phyloP scores from a whole-genome alignment of 2,797 vertebrate genomes.

The Natrix natrix region DNA sequence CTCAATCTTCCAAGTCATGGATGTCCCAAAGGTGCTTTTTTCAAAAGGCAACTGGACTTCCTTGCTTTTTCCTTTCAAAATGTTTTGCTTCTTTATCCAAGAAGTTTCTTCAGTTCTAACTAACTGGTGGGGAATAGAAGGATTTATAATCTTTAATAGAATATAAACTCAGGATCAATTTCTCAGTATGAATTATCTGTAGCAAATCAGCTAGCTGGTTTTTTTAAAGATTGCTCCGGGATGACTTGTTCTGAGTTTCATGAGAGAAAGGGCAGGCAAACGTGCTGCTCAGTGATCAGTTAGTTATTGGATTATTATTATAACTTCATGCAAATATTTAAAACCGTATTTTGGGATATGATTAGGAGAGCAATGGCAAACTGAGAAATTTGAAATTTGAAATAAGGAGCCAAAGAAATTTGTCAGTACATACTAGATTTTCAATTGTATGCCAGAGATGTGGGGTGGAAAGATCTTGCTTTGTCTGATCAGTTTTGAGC shows the following conservation, averaged over 20 bases:
- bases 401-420: neutral
- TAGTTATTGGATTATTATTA: neutral
- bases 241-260: neutral
- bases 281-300: neutral
- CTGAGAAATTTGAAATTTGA: neutral
- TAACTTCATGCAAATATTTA: neutral
- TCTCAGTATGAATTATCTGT: neutral
- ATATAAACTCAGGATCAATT: neutral
- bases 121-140: neutral
- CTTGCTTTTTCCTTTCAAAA: neutral
- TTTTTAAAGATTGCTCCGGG: neutral
- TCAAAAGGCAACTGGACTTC: neutral
- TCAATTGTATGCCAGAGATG: neutral
- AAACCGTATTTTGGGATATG: neutral
- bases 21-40: neutral
- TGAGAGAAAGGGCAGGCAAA: neutral
- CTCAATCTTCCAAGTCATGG: neutral
- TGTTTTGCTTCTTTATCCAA: neutral
- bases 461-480: neutral
- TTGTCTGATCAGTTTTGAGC: neutral
- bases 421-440: neutral
- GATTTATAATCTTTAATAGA: neutral
- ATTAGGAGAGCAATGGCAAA: neutral
- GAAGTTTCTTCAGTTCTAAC: neutral
- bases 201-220: neutral